phyloP scores from a whole-genome alignment of 1,140 invertebrate genomes.

The Gonioctena quinquepunctata region DNA sequence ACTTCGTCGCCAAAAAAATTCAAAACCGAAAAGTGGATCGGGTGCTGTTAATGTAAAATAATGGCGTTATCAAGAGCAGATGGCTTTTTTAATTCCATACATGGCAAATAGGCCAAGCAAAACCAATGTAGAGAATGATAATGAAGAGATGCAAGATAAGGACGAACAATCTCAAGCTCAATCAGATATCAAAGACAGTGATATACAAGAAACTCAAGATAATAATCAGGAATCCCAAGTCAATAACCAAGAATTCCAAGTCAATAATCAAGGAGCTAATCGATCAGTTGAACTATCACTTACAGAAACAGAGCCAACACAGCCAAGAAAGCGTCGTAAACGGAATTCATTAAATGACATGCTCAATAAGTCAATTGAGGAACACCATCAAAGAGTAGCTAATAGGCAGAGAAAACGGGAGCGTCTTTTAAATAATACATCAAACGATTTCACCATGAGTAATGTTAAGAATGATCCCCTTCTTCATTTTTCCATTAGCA shows the following conservation, averaged over 20 bases:
- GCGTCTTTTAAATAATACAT: neutral
- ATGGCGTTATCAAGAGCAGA: conserved; percentile 20
- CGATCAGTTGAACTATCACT: neutral
- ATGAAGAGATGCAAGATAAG: conserved; percentile 4
- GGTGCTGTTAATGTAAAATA: neutral
- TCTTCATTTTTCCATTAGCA: conserved; percentile 9
- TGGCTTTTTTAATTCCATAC: conserved; percentile 14
- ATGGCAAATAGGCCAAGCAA: conserved; percentile 12
- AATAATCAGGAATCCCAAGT: neutral
- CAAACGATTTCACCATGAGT: conserved; percentile 1
- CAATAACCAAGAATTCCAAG: neutral
- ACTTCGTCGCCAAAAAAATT: conserved; percentile 1
- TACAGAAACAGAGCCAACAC: neutral
- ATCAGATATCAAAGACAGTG: conserved; percentile 7
- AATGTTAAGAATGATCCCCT: conserved; percentile 11
- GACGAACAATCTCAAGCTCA: conserved; percentile 8
- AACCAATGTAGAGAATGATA: conserved; percentile 4
- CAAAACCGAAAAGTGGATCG: conserved; percentile 9
- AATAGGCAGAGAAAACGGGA: neutral
- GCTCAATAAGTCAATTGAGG: neutral
- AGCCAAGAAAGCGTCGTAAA: neutral
- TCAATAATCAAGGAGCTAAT: neutral
- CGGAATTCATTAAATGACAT: conserved; percentile 1
- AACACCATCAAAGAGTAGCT: neutral
- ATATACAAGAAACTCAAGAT: neutral